Evolutionary conservation across 2,888 invertebrate species (phyloP), one percentile per base, ranked within the genome.

Genomic region (Euzophera pinguis): DNA sequence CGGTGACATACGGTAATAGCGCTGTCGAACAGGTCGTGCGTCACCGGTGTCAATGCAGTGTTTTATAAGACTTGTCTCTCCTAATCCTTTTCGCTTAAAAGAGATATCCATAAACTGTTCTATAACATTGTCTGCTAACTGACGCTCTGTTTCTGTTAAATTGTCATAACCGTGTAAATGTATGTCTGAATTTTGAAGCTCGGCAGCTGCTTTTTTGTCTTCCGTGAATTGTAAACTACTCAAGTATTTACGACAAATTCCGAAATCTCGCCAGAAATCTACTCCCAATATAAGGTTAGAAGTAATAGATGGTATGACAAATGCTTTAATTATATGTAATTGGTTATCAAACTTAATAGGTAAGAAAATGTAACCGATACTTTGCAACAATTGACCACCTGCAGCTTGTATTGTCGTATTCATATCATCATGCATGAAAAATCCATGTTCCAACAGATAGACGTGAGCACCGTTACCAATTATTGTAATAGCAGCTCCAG

Each of bases 11-110:
- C 58, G 10, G 37, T 62, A 62, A 14, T 58, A 38, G 4, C 37
- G 37, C 8, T 38, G 37, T 14, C 37, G 4, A 2, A 38, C 5
- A 1, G 37, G 39, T 17, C 9, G 39, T 4, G 39, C 34, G 16
- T 57, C 53, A 0, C 57, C 56, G 4, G 59, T 57, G 16, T 59
- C 57, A 5, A 59, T 55, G 4, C 14, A 17, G 8, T 59, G 66
- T 0, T 34, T 45, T 10, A 64, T 52, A 5, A 66, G 45, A 27
- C 52, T 8, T 3, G 69, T 69, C n/a, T 53, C 22, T 17, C 63
- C 64, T 48, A 0, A 62, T 12, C 39, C 39, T 10, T 39, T 39
- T 9, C 9, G 8, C 16, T 39, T 16, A 10, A 9, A 42, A 22
- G 41, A 42, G 5, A 42, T 42, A n/a, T 42, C 22, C 8, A 22